Evolutionary conservation across 2,113 vertebrate species (phyloP), one percentile per base, ranked within the genome.

Genomic region (Maccullochella peelii): DNA sequence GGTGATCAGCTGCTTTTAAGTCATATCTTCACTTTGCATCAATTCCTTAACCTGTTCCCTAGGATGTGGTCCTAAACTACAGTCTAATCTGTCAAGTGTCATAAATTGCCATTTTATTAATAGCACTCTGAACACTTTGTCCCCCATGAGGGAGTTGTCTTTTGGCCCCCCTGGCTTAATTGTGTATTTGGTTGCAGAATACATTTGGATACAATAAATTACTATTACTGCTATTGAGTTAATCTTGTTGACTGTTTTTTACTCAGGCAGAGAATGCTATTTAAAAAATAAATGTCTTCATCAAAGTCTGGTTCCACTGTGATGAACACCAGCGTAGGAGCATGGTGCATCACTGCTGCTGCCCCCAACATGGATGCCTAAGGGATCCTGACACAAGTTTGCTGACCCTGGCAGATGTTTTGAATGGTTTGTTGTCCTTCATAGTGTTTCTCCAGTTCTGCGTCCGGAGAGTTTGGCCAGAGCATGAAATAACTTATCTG

Each of bases 341-440:
- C 50, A 52, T 20, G 49, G 38, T 55, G 69, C 72, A 25, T 76
- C 30, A 25, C 62, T 65, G 55, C 54, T 62, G 30, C n/a, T 80
- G 57, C 66, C 73, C 58, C 27, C 52, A 80, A 49, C 70, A 6
- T 73, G 68, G 76, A 80, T 77, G 75, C 59, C 86, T 44, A 72
- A 82, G 21, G 61, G 27, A 75, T 81, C 42, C 52, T 83, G 84
- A 89, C 33, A 76, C 72, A 69, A 47, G 50, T 83, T 59, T 81
- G 50, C 44, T 30, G 47, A 36, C 79, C 65, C 18, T 54, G 73
- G 86, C 79, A 77, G 61, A 65, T 44, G 12, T 72, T 47, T 55
- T 23, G 27, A 42, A 68, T 65, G 69, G 14, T 79, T 70, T 76
- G 71, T 61, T 82, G 40, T 82, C 61, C 83, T 86, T 76, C 49